Evolutionary conservation across 1,140 invertebrate genomes (phyloP).

Genomic region (Tribolium castaneum): DNA sequence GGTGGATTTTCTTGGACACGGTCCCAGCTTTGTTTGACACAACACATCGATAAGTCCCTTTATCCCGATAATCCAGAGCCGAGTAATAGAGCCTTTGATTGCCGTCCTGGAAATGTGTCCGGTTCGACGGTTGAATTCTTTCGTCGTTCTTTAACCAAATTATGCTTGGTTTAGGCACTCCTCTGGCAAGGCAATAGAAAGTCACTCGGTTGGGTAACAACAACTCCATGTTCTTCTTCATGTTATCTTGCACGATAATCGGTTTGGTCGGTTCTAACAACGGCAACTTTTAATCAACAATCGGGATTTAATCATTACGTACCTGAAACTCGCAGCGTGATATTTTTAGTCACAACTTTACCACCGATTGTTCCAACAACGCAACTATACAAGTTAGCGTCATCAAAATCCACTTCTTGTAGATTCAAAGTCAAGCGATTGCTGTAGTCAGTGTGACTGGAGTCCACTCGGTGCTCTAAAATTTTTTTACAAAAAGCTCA

Average conservation of each 20-base stretch:
- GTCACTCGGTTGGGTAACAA: slow-evolving; percentile 61
- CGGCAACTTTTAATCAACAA: slow-evolving; percentile 39
- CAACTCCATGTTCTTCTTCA: slow-evolving; percentile 57
- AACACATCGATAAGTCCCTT: slow-evolving; percentile 63
- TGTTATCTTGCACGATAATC: slow-evolving; percentile 57
- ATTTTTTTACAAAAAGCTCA: slow-evolving; percentile 9
- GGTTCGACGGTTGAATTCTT: slow-evolving; percentile 45
- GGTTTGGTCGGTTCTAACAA: slow-evolving; percentile 55
- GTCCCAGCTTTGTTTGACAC: slow-evolving; percentile 62
- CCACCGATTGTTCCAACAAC: slow-evolving; percentile 48
- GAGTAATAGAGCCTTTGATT: slow-evolving; percentile 57
- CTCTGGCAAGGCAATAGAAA: slow-evolving; percentile 61
- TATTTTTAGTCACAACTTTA: slow-evolving; percentile 38
- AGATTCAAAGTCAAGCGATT: slow-evolving; percentile 44
- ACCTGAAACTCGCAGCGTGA: slow-evolving; percentile 52
- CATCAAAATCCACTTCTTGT: slow-evolving; percentile 37
- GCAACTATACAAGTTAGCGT: slow-evolving; percentile 56
- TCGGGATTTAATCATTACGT: slow-evolving; percentile 31
- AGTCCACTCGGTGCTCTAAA: slow-evolving; percentile 40
- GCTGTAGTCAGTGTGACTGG: slow-evolving; percentile 39
- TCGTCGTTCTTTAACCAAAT: slow-evolving; percentile 44
- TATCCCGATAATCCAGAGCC: slow-evolving; percentile 60
- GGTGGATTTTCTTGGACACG: slow-evolving; percentile 54
- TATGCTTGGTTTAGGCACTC: slow-evolving; percentile 63
- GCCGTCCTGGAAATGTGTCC: slow-evolving; percentile 65